phyloP scores from a whole-genome alignment of 2,797 vertebrate genomes.

The Crenichthys baileyi region DNA sequence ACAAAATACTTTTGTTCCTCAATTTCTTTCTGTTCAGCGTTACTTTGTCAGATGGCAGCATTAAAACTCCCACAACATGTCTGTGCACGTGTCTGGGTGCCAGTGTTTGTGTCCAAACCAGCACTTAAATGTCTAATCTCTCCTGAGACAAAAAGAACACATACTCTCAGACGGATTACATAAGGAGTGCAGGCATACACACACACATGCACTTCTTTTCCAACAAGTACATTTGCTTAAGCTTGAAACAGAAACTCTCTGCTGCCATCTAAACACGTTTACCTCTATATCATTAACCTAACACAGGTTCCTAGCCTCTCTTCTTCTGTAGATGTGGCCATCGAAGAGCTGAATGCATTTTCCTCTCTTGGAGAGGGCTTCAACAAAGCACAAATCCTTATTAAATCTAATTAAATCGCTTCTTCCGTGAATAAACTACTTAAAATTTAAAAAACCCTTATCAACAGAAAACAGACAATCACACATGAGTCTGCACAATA shows the following conservation, averaged over 20 bases:
- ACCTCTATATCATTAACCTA: conserved; percentile 15
- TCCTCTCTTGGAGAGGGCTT: background rate
- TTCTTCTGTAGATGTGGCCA: background rate
- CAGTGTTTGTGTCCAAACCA: conserved; percentile 14
- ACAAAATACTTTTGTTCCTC: conserved; percentile 1
- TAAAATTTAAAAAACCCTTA: conserved; percentile 40
- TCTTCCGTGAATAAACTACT: conserved; percentile 14
- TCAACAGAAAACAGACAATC: conserved; percentile 46
- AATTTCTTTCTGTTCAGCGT: conserved; percentile 16
- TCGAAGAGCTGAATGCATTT: background rate
- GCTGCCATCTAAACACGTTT: conserved; percentile 8
- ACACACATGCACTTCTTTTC: background rate
- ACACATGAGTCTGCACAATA: conserved; percentile 9
- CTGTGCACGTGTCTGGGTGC: background rate
- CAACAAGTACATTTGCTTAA: conserved; percentile 33
- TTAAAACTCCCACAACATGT: background rate
- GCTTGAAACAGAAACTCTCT: conserved; percentile 31
- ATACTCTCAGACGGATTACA: conserved; percentile 40
- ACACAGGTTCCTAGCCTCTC: background rate
- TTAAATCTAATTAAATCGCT: conserved; percentile 48
- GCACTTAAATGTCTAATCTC: conserved; percentile 45
- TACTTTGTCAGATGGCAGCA: conserved; percentile 13
- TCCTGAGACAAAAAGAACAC: conserved; percentile 25
- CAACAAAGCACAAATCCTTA: conserved; percentile 29
- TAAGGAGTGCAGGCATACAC: conserved; percentile 23